These are phyloP conservation scores for Acrocephalus arundinaceus DNA, from an alignment of 2,113 vertebrate species.

Conservation along the genomic window DNA sequence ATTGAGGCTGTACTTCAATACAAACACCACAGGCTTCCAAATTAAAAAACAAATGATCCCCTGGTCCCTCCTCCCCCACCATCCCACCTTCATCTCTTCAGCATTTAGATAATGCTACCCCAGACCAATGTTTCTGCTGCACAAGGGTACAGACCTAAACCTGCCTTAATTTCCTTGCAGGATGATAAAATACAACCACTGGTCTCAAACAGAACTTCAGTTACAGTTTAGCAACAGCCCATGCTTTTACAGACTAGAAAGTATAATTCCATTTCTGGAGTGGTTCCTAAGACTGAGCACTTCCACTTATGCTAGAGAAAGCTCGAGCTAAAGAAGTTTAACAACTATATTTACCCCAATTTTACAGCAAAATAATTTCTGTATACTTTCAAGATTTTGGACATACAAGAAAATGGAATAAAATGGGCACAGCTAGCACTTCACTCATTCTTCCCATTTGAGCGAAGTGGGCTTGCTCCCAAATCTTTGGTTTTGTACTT, in stretches of 20 bases:
- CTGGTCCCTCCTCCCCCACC: neutral
- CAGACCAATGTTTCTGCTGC: neutral
- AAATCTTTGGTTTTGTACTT: neutral
- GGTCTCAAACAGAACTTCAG: neutral
- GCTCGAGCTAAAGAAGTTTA: neutral
- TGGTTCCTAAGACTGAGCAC: neutral
- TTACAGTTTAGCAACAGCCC: neutral
- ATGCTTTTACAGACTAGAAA: neutral
- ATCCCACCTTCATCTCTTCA: neutral
- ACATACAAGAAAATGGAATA: neutral
- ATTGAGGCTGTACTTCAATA: neutral
- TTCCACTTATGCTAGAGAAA: neutral
- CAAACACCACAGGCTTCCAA: neutral
- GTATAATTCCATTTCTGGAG: neutral
- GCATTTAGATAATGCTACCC: neutral
- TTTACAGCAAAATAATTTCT: neutral
- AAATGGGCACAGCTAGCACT: neutral
- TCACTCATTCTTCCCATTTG: neutral
- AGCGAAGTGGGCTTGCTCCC: neutral
- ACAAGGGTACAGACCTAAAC: neutral
- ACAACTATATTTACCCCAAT: neutral
- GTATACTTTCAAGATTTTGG: neutral
- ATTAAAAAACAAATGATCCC: neutral
- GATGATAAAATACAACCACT: neutral
- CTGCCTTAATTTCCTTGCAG: neutral